Evolutionary conservation across 2,888 invertebrate genomes (phyloP).

Genomic region (Perdita meconis): DNA sequence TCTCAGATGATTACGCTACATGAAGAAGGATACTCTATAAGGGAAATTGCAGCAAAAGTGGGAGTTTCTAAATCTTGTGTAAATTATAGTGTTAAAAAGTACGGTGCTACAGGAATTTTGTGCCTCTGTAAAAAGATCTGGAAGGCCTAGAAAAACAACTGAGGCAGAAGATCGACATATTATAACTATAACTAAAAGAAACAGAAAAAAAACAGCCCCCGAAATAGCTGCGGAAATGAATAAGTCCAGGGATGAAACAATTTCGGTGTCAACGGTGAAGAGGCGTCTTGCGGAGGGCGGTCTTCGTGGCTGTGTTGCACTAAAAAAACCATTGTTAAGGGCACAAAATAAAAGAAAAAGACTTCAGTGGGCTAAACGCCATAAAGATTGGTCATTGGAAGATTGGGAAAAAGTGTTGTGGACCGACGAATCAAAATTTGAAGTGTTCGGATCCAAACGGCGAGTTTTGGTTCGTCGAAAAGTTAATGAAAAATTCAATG

Average conservation of each 20-base stretch:
- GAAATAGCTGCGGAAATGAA: slow-evolving; percentile 6
- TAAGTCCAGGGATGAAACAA: neutral
- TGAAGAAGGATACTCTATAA: slow-evolving; percentile 1
- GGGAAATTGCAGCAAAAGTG: neutral
- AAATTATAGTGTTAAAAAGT: neutral
- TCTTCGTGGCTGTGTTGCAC: slow-evolving; percentile 8
- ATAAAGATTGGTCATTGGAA: slow-evolving; percentile 53
- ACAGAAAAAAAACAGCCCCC: slow-evolving; percentile 10
- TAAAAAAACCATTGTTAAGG: slow-evolving; percentile 14
- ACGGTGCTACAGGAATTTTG: neutral
- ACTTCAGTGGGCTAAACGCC: slow-evolving; percentile 58
- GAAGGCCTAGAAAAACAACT: slow-evolving; percentile 5
- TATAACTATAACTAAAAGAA: slow-evolving; percentile 2
- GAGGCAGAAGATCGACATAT: slow-evolving; percentile 11
- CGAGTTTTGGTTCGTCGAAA: slow-evolving; percentile 22
- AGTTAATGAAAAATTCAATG: slow-evolving; percentile 2
- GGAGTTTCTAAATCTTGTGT: neutral
- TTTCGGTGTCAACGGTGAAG: slow-evolving; percentile 10
- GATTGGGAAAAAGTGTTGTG: slow-evolving; percentile 59
- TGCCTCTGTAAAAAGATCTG: slow-evolving; percentile 5
- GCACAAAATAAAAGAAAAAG: slow-evolving; percentile 35
- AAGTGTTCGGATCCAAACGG: slow-evolving; percentile 19
- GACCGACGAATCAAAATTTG: slow-evolving; percentile 59
- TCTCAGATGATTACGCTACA: neutral
- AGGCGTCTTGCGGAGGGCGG: slow-evolving; percentile 9